Percentiles rank a stretch among this genome's conserved stretches.
Conservation (phyloP, 2,113 vertebrate genomes). For the Saguinus imperator region DNA sequence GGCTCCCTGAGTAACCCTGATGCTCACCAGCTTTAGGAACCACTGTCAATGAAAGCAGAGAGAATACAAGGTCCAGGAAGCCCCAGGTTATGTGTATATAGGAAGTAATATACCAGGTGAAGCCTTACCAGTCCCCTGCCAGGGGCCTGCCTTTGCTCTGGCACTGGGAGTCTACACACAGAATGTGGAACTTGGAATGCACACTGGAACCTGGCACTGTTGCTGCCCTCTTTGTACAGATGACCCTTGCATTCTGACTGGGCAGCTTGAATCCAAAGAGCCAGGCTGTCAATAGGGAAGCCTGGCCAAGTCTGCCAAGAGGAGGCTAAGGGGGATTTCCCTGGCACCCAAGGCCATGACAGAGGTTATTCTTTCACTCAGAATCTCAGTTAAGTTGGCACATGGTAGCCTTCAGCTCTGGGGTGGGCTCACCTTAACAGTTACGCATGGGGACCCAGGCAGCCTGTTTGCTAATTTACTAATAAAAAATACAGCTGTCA, state of each 20-base stretch:
- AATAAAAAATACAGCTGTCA: constrained; percentile 57
- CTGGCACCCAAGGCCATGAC: neutral
- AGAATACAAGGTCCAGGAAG: neutral
- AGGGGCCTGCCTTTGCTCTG: constrained; percentile 10
- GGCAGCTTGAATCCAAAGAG: neutral
- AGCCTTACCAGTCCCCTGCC: constrained; percentile 24
- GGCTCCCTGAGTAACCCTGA: neutral
- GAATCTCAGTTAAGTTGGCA: constrained; percentile 59
- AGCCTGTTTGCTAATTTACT: constrained; percentile 43
- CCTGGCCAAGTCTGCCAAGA: constrained; percentile 42
- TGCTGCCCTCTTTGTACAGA: neutral
- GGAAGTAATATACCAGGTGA: neutral
- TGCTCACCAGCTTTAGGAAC: neutral
- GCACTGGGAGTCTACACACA: neutral
- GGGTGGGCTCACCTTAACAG: neutral
- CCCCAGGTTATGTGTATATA: neutral
- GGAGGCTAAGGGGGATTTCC: constrained; percentile 47
- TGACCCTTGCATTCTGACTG: neutral
- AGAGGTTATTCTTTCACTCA: neutral
- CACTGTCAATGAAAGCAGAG: neutral
- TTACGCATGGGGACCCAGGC: neutral
- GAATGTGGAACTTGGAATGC: constrained; percentile 71
- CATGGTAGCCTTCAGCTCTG: neutral
- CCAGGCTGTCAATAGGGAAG: constrained; percentile 10
- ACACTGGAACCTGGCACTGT: constrained; percentile 59